Evolutionary conservation across 2,888 invertebrate genomes (phyloP), one percentile per base, ranked within the genome.

Genomic region (Harmothoe impar): DNA sequence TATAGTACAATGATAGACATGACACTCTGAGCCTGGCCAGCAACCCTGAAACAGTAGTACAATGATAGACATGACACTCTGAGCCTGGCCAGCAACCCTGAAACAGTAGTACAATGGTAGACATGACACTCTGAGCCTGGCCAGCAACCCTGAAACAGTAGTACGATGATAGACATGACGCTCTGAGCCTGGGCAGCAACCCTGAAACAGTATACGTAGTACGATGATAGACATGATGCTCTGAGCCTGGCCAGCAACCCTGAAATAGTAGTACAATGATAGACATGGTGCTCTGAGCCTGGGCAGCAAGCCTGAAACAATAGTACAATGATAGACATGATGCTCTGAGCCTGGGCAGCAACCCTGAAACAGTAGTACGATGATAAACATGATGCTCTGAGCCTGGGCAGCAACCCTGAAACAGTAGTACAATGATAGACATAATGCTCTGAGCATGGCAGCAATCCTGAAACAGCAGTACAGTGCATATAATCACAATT

Each of bases 131-230:
- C 29, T 20, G 25, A 23, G 29, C 43, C 52, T 77, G 52, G 5
- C 43, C 77, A 17, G 68, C 72, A 12, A 54, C 86, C 54, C 86
- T 86, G 86, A 12, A 17, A 43, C 12, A 29, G 1, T 5, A 29
- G 29, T 5, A 62, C n/a, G 15, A 17, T 62, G 94, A 99, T 99
- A 97, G 98, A 98, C 96, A 99, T 98, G 96, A 89, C 72, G n/a
- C 29, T 17, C 29, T 20, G 25, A 23, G 29, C 43, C 52, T 77
- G 52, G 15, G 72, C 77, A 17, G 68, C 72, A 12, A 54, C 86
- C 86, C 86, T 86, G 86, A 12, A 17, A 43, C 12, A 29, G 1
- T n/a, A n/a, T n/a, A n/a, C n/a, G n/a, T 5, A 29, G 29, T 5
- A 62, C n/a, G 15, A 17, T 62, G 43, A 99, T 99, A 97, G 98